phyloP scores from a whole-genome alignment of 2,797 vertebrate genomes.

The Crypturellus tataupa region DNA sequence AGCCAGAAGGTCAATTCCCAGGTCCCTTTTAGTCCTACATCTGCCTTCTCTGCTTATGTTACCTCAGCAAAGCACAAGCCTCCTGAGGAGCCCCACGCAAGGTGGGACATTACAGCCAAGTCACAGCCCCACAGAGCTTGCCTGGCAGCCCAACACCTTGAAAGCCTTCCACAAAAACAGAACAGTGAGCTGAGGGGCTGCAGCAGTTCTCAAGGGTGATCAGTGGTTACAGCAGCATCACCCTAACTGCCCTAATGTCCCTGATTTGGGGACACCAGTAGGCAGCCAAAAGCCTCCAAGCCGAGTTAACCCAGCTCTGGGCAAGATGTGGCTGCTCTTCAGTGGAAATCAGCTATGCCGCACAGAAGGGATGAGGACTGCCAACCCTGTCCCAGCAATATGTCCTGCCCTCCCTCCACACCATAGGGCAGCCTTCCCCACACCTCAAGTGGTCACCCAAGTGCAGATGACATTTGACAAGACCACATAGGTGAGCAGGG shows the following conservation, averaged over 20 bases:
- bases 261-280: not conserved
- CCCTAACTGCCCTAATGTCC: not conserved
- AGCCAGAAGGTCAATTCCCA: rapidly evolving
- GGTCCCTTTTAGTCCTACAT: not conserved
- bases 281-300: not conserved
- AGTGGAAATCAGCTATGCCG: not conserved
- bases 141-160: not conserved
- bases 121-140: rapidly evolving
- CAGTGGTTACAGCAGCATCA: rapidly evolving
- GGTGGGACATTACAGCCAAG: not conserved
- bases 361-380: not conserved
- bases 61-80: not conserved
- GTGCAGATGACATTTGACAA: not conserved
- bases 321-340: not conserved
- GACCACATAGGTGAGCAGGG: not conserved
- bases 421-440: not conserved
- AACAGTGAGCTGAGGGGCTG: not conserved
- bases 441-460: not conserved
- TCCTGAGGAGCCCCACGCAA: not conserved
- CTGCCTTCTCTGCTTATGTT: not conserved
- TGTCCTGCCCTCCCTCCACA: not conserved
- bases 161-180: not conserved
- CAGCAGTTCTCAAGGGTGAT: not conserved
- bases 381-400: not conserved
- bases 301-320: not conserved